These are phyloP conservation scores for Ormyrus labotus DNA, from an alignment of 2,888 invertebrate species.

Conservation along the genomic window DNA sequence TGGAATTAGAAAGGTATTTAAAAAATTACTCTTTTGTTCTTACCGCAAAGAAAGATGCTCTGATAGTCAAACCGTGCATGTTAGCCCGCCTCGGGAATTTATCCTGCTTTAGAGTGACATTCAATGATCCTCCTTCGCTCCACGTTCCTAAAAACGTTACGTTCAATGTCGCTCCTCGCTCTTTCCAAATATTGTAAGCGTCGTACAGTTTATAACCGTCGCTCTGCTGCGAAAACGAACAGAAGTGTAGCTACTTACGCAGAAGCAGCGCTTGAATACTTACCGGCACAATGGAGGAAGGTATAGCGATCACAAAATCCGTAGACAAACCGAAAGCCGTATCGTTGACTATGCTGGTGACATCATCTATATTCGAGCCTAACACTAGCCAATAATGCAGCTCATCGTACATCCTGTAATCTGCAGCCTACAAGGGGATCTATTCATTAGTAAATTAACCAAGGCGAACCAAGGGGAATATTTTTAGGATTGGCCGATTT, in stretches of 20 bases:
- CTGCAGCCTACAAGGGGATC: slow-evolving; percentile 18
- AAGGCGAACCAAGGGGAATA: too few relatives aligned
- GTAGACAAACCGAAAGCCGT: slow-evolving; percentile 61
- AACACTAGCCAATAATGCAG: slow-evolving; percentile 61
- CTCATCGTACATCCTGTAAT: slow-evolving; percentile 39
- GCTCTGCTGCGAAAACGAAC: too few relatives aligned
- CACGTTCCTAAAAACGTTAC: slow-evolving; percentile 62
- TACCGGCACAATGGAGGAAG: not conserved
- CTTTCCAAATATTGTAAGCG: slow-evolving; percentile 62
- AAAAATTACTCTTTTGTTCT: too few relatives aligned
- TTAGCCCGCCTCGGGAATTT: slow-evolving; percentile 53
- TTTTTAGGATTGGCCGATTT: too few relatives aligned
- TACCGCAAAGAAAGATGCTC: slow-evolving; percentile 49
- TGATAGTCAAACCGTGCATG: slow-evolving; percentile 55
- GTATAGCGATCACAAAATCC: slow-evolving; percentile 62
- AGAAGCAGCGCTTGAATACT: too few relatives aligned
- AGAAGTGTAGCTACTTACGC: too few relatives aligned
- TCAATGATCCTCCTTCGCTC: slow-evolving; percentile 35
- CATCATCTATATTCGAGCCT: slow-evolving; percentile 55
- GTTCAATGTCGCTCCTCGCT: slow-evolving; percentile 58
- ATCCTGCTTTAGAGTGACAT: slow-evolving; percentile 15
- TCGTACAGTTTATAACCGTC: slow-evolving; percentile 60
- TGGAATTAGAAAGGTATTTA: too few relatives aligned
- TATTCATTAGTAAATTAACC: too few relatives aligned
- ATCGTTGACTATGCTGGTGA: slow-evolving; percentile 58